Evolutionary conservation across 1,140 invertebrate species (phyloP), one percentile per base, ranked within the genome.

Genomic region (Drosophila kurseongensis): DNA sequence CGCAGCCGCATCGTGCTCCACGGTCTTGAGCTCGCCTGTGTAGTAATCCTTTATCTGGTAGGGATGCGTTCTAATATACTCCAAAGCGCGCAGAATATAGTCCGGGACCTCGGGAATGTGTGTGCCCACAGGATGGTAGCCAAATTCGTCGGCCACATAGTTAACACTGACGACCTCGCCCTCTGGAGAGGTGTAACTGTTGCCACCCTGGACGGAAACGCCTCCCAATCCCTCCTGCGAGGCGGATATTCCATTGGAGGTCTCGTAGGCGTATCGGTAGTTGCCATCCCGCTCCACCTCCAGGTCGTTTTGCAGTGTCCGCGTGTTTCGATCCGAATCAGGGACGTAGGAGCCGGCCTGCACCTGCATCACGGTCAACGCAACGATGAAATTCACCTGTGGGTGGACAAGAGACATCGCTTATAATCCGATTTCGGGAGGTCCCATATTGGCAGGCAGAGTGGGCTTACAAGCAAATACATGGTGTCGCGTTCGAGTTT

Each of bases 111-210:
- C 92, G 40, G 93, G 93, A 27, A 93, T 93, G 9, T 93, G 93
- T n/a, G 93, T 93, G 13, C 94, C 94, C 0, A 91, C 79, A 5
- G 94, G 92, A 71, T 92, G 92, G 65, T 93, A 93, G 12, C 93
- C 95, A 54, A 94, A 94, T 71, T 95, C 94, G 77, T 95, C 95
- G 45, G 95, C 95, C 14, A 93, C 93, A 84, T 95, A 95, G 32
- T 91, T 92, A 0, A 94, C 78, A 18, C 92, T 85, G 50, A 94
- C 92, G 8, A 80, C 91, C 27, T 84, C 79, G 18, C 93, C 93
- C 71, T 94, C 93, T 35, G 91, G 91, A 1, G 91, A 88, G 23
- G 58, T 80, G 61, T 86, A 92, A 29, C 75, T 82, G 13, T 72
- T 75, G 5, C 77, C 72, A 13, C 91, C 91, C 40, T 92, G 76